These are phyloP conservation scores for Epirrhoe tristata DNA, from an alignment of 2,888 invertebrate species.

Conservation along the genomic window DNA sequence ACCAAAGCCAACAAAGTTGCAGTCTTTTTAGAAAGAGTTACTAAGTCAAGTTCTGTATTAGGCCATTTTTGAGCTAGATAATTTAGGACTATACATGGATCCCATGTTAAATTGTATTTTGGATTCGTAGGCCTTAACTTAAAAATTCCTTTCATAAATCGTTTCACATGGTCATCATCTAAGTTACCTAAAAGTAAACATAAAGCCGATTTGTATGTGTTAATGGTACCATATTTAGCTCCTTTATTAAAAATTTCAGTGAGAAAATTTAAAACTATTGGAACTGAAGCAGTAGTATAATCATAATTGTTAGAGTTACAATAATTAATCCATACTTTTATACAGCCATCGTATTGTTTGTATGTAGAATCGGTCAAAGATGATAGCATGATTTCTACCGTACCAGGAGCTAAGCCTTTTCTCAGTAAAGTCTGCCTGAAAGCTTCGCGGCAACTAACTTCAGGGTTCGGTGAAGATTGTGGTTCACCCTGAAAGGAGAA, in stretches of 20 bases:
- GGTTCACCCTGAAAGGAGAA: constrained; percentile 32
- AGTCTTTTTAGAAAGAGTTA: constrained; percentile 20
- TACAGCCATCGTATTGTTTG: constrained; percentile 31
- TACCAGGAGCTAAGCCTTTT: not conserved
- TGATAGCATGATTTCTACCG: constrained; percentile 32
- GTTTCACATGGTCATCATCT: constrained; percentile 19
- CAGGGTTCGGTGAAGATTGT: constrained; percentile 26
- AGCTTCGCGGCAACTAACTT: constrained; percentile 33
- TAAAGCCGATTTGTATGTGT: constrained; percentile 23
- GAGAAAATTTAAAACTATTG: constrained; percentile 28
- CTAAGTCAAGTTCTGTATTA: not conserved
- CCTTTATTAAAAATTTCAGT: constrained; percentile 10
- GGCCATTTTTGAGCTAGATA: constrained; percentile 17
- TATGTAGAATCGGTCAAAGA: constrained; percentile 25
- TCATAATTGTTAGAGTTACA: constrained; percentile 18
- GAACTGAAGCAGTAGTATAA: constrained; percentile 14
- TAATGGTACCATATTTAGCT: constrained; percentile 24
- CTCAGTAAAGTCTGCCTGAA: constrained; percentile 24
- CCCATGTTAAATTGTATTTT: constrained; percentile 28
- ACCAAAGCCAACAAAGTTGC: constrained; percentile 15
- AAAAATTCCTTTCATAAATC: constrained; percentile 29
- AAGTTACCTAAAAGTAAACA: constrained; percentile 13
- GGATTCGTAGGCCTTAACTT: constrained; percentile 12
- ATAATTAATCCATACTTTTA: constrained; percentile 26
- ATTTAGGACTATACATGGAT: constrained; percentile 25